Evolutionary conservation across 2,113 vertebrate genomes (phyloP), one percentile per base, ranked within the genome.

Genomic region (Romanogobio albipinnatus): DNA sequence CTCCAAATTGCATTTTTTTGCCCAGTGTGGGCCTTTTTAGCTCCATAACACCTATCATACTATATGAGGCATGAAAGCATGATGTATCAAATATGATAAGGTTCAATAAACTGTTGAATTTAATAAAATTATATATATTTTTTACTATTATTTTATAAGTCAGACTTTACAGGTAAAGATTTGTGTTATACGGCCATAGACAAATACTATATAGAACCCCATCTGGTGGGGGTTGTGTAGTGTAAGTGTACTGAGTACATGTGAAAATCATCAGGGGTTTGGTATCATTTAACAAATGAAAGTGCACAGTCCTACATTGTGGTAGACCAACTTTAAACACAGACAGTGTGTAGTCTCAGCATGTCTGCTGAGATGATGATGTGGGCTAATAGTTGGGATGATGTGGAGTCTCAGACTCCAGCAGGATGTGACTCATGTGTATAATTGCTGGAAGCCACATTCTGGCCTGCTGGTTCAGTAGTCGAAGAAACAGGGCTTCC

Each of bases 391-490:
- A 71, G 80, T 24, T 4, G 22, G 22, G 64, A 56, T 71, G 19
- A 71, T 82, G 64, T 82, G 80, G 29, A 71, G 64, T 15, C 29
- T 53, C 29, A 53, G 64, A 19, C 7, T 68, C 26, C 9, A 9
- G 53, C 64, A 85, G 84, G 77, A 74, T 56, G 58, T 85, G 77
- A 85, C 77, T 85, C 68, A 75, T 75, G 56, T 53, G 45, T 58
- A 26, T 70, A 70, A 49, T 26, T 24, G 11, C 43, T 85, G 3
- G 26, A 49, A 58, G 83, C 83, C 53, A 71, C 24, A 29, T 68
- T 77, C 4, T 58, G 26, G 22, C 58, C 47, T 81, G 36, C 19
- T 53, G 43, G 51, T 75, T 74, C 59, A 49, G 71, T 79, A 75
- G 26, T n/a, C 3, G 14, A 51, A 74, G 53, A 33, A 85, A 71